Percentiles rank a stretch among this genome's conserved stretches.
Evolutionary conservation across 2,113 vertebrate species (phyloP).

Genomic region (Tichodroma muraria): DNA sequence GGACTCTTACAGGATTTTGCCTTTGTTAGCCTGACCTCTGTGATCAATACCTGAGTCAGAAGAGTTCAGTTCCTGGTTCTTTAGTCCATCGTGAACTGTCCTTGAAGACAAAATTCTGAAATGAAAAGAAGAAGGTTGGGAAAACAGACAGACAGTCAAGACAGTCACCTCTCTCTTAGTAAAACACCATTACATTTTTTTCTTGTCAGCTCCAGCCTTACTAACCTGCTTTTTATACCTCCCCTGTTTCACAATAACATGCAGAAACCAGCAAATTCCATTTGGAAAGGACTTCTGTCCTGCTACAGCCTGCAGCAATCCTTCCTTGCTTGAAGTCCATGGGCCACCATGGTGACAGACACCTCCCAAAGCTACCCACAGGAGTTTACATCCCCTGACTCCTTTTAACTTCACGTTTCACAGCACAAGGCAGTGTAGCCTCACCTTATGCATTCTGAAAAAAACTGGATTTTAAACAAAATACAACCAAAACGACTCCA

Average conservation of each 20-base stretch:
- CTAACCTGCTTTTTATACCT: neutral
- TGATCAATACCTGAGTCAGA: conserved; percentile 68
- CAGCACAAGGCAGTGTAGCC: neutral
- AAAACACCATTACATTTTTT: neutral
- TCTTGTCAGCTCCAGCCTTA: neutral
- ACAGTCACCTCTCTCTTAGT: neutral
- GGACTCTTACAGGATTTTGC: neutral
- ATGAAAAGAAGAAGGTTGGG: neutral
- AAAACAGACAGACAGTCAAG: neutral
- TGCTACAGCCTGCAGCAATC: neutral
- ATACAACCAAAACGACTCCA: neutral
- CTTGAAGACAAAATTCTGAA: conserved; percentile 71
- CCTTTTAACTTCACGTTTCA: neutral
- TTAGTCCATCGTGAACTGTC: conserved; percentile 68
- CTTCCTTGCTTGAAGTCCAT: neutral
- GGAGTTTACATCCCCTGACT: neutral
- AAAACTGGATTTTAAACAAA: neutral
- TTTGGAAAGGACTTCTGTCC: neutral
- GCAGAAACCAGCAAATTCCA: neutral
- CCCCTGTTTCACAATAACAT: neutral
- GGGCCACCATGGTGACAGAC: neutral
- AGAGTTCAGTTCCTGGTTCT: conserved; percentile 71
- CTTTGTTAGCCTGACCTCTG: neutral
- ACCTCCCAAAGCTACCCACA: neutral
- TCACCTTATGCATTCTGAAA: neutral